Evolutionary conservation across 2,113 vertebrate genomes (phyloP), one percentile per base, ranked within the genome.

Genomic region (Pollimyrus isidori): DNA sequence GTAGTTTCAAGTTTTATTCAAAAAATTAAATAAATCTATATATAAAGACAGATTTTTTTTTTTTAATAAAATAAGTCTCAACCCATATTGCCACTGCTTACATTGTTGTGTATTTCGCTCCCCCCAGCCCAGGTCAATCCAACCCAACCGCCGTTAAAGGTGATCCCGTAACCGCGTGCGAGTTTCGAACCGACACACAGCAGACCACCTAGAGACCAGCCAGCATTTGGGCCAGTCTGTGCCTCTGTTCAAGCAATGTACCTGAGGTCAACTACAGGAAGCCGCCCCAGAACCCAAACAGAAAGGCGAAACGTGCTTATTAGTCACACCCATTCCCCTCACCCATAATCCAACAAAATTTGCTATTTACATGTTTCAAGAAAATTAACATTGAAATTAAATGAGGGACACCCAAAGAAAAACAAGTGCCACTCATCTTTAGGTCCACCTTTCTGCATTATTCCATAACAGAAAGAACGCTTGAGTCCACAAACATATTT

Each of bases 331-430:
- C 82, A 13, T 19, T 62, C 56, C 56, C 73, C 6, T 4, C 35
- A 42, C 62, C 62, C 62, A 69, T 53, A 90, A 89, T 46, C 80
- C 88, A 42, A 82, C 83, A 89, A 45, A 69, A 56, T 86, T 39
- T 65, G 4, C 62, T 90, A 92, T 88, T 88, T 52, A 86, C 46
- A 86, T 13, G n/a, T 89, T 90, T 90, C 89, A 88, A 89, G 89
- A 91, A 91, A 95, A 95, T 69, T n/a, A 69, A 69, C 62, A 80
- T 80, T 80, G 73, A 69, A 30, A 80, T 80, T 80, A 80, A 19
- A 80, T 17, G 35, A 80, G 35, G 5, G 35, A 80, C 15, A 17
- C 35, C 35, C 65, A 30, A 30, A 65, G 30, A n/a, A 62, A 62
- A 26, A 26, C 1, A 26, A 65, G 9, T 26, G n/a, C 4, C 62